Evolutionary conservation across 2,113 vertebrate species (phyloP).

Genomic region (Natator depressus): DNA sequence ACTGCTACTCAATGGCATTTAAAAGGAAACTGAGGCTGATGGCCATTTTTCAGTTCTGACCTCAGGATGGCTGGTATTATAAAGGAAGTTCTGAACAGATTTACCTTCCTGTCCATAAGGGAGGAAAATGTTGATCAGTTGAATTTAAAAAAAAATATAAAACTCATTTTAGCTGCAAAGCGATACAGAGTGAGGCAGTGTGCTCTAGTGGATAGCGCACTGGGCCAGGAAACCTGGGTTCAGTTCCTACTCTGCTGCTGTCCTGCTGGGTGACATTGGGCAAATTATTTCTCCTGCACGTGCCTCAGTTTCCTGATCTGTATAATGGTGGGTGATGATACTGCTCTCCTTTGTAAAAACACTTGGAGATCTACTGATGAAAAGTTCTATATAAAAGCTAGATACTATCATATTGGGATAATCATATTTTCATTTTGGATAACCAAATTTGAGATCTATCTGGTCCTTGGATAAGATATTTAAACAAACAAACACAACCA

Average conservation of each 20-base stretch:
- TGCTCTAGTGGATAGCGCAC: too few relatives aligned
- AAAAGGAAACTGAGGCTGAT: background rate
- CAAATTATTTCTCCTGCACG: too few relatives aligned
- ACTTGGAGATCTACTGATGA: too few relatives aligned
- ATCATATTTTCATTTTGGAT: background rate
- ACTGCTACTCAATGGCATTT: too few relatives aligned
- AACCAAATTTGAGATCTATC: background rate
- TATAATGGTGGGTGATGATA: too few relatives aligned
- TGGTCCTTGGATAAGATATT: background rate
- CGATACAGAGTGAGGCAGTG: background rate
- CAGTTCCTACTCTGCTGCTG: too few relatives aligned
- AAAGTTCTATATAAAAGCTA: too few relatives aligned
- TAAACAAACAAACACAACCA: background rate
- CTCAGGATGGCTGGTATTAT: background rate
- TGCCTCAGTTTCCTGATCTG: too few relatives aligned
- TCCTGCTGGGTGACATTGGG: too few relatives aligned
- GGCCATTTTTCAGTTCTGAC: background rate
- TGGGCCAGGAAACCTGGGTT: too few relatives aligned
- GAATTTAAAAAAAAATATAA: background rate
- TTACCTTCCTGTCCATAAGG: background rate
- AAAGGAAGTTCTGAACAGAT: background rate
- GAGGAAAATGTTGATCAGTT: background rate
- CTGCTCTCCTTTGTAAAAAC: too few relatives aligned
- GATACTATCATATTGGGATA: background rate
- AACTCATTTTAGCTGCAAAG: background rate